Conservation (phyloP, 2,113 vertebrate genomes). For the Scalopus aquaticus region DNA sequence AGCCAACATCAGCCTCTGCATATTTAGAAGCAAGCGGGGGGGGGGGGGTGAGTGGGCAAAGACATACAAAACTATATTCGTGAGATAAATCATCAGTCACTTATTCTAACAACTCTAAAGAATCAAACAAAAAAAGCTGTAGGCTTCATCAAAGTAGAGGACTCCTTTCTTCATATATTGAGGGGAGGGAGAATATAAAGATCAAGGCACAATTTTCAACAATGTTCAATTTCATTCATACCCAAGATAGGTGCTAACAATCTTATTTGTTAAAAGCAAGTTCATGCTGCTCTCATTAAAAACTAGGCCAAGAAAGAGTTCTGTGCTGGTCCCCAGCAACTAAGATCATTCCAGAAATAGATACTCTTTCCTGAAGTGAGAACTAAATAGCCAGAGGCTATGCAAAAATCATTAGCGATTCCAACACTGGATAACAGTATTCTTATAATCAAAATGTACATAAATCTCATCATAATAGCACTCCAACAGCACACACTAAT, state of each 20-base stretch:
- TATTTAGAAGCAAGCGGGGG: neutral
- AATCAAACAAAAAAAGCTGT: neutral
- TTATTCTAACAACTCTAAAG: constrained; percentile 21
- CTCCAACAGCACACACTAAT: neutral
- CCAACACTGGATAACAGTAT: neutral
- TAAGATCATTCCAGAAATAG: neutral
- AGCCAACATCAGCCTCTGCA: neutral
- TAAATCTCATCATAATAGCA: neutral
- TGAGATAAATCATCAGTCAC: neutral
- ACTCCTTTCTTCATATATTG: neutral
- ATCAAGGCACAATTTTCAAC: constrained; percentile 27
- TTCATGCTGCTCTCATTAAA: neutral
- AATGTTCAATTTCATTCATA: neutral
- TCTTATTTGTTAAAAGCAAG: neutral
- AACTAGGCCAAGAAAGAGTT: constrained; percentile 12
- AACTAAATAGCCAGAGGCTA: neutral
- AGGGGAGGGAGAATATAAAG: neutral
- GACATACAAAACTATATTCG: neutral
- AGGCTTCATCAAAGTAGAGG: neutral
- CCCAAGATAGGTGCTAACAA: neutral
- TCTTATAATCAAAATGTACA: neutral
- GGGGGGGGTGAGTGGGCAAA: no score
- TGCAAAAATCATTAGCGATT: neutral
- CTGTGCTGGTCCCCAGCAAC: neutral
- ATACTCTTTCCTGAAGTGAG: neutral